Base-by-base conservation (phyloP, 2,113 vertebrate species). In the Sinocyclocheilus anophthalmus region DNA sequence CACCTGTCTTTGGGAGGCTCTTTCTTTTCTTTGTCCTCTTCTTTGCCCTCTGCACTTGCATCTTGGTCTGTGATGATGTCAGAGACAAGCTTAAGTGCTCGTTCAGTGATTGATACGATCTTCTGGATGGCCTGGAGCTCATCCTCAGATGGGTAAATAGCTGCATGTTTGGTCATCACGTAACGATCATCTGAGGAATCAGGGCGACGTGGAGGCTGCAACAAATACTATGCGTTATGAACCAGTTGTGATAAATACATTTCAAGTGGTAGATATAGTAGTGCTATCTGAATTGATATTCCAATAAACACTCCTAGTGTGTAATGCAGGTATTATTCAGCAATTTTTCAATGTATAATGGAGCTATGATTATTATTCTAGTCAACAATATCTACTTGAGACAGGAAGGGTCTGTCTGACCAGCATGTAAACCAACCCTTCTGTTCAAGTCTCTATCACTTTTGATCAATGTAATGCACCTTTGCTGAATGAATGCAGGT, bases 41-140 rank as follows among this genome's bases (percentile, higher is more conserved):
- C 95, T 88, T 96, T 97, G 89, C 61, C 92, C 87, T 96, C 96
- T 26, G 7, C 50, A 24, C 30, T 48, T 33, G 37, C 50, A 86
- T 99, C 97, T 88, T 97, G 96, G 61, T 98, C 98, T 73, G 96
- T 96, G 88, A 99, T 97, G 10, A 95, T 96, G 93, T 99, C 98
- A 2, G 98, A 99, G 82, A 99, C 98, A 79, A 99, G 96, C 88
- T 99, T 99, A 88, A 99, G 95, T 57, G 98, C 98, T 83, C 98
- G 96, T 63, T 99, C 98, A 11, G 98, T 99, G 90, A 99, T 97
- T 18, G 98, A 99, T 86, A 99, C 98, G 3, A 99, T 99, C 93
- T 99, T 99, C 92, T 99, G 98, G 81, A 99, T 98, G 42, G 97
- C 97, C 80, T 99, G 98, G 22, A 99, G 96, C 87, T 99, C 98